Evolutionary conservation across 2,888 invertebrate genomes (phyloP).

Genomic region (Mesochorus sp.): DNA sequence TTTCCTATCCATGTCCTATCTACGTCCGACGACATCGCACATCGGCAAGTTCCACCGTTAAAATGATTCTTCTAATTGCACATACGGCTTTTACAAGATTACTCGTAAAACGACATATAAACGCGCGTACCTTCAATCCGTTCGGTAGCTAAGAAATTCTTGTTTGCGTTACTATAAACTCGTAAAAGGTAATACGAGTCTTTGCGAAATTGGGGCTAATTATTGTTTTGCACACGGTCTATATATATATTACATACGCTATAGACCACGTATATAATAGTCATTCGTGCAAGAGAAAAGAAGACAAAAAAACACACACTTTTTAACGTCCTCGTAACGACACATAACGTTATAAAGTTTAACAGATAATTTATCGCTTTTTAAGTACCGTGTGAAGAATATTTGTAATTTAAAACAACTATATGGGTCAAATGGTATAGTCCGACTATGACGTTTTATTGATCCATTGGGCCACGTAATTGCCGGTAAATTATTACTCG

Average conservation of each 20-base stretch:
- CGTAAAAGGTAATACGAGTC: neutral
- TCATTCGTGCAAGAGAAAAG: neutral
- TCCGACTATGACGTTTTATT: neutral
- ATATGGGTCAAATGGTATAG: neutral
- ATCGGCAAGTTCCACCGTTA: neutral
- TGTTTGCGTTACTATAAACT: no score
- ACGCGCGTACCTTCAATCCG: neutral
- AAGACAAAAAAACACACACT: neutral
- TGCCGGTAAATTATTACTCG: neutral
- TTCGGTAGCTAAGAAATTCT: neutral
- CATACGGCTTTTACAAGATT: constrained; percentile 7
- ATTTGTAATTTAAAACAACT: neutral
- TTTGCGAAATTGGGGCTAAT: constrained; percentile 25
- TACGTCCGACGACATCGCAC: neutral
- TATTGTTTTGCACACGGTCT: neutral
- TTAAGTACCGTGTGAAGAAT: neutral
- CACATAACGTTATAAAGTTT: neutral
- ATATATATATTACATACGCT: no score
- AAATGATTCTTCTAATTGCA: constrained; percentile 44
- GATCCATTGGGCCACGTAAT: neutral
- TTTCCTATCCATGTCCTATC: neutral
- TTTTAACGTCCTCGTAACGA: neutral
- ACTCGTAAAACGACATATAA: neutral
- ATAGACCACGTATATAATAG: no score
- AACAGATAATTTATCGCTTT: neutral